Base-by-base conservation (phyloP, 2,888 invertebrate genomes). In the Lepidonotus clava region DNA sequence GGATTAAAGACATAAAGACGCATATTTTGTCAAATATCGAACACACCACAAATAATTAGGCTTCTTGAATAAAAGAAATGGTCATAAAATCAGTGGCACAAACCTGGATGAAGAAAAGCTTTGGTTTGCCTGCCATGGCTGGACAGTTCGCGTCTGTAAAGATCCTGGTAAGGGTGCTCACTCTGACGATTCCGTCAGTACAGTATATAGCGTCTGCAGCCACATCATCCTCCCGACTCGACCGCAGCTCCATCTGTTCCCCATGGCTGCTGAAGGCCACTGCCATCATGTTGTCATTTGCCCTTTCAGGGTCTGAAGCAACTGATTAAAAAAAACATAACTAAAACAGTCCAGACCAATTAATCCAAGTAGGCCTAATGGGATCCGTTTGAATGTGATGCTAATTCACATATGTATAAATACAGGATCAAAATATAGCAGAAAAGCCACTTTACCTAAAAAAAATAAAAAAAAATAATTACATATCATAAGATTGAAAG, bases 31-130 rank as follows among this genome's bases (percentile, higher is more conserved):
- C n/a, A n/a, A n/a, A n/a, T n/a, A n/a, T n/a, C n/a, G n/a, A n/a
- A n/a, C n/a, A n/a, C n/a, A n/a, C n/a, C n/a, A n/a, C n/a, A n/a
- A n/a, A n/a, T n/a, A n/a, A n/a, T n/a, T n/a, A n/a, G n/a, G n/a
- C n/a, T n/a, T n/a, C n/a, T n/a, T n/a, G n/a, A n/a, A n/a, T n/a
- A n/a, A n/a, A n/a, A n/a, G n/a, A n/a, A n/a, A n/a, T 46, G 46
- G 46, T 46, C 8, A 46, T 46, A 11, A 11, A 46, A 46, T 46
- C 46, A 46, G 46, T 6, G 46, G 18, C 18, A 11, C 61, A 5
- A 11, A 61, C 61, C 61, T 61, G 61, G 61, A 61, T n/a, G 61
- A 61, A 61, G 61, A 61, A 61, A 1, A 61, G 61, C 24, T 61
- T 61, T 11, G 61, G 61, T 61, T 61, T 61, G 61, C 61, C 61